These are phyloP conservation scores for Arenicola marina DNA, from an alignment of 2,888 invertebrate genomes.

Conservation along the genomic window DNA sequence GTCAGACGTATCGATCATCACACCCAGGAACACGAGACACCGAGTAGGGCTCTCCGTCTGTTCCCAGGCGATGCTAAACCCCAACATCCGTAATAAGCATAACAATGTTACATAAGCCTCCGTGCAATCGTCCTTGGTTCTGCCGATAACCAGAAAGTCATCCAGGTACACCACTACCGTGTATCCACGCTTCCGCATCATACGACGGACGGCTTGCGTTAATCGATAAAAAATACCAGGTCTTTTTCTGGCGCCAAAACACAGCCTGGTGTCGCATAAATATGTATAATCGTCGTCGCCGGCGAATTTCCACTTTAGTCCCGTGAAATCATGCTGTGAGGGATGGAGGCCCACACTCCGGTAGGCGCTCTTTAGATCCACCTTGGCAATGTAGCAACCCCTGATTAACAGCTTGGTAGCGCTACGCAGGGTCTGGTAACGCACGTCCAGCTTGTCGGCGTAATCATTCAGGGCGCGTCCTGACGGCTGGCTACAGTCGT, in stretches of 20 bases:
- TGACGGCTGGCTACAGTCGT: neutral
- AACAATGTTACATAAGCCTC: neutral
- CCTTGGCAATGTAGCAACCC: conserved; percentile 1
- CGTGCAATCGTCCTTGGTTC: neutral
- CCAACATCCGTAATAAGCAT: neutral
- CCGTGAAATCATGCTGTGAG: neutral
- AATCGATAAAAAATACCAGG: neutral
- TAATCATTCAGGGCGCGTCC: neutral
- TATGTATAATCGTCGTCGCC: neutral
- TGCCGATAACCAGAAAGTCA: neutral
- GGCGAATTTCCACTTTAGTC: neutral
- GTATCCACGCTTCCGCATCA: conserved; percentile 2
- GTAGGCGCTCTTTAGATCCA: conserved; percentile 1
- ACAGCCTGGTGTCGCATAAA: neutral
- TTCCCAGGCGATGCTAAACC: conserved; percentile 4
- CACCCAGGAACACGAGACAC: neutral
- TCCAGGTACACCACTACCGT: conserved; percentile 1
- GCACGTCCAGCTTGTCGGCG: neutral
- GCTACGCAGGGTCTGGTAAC: neutral
- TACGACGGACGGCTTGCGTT: neutral
- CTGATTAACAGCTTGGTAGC: neutral
- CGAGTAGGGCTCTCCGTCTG: neutral
- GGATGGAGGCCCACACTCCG: neutral
- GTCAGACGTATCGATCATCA: neutral
- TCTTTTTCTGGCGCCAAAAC: neutral